phyloP scores from a whole-genome alignment of 2,888 invertebrate genomes.

The Chorisops tibialis region DNA sequence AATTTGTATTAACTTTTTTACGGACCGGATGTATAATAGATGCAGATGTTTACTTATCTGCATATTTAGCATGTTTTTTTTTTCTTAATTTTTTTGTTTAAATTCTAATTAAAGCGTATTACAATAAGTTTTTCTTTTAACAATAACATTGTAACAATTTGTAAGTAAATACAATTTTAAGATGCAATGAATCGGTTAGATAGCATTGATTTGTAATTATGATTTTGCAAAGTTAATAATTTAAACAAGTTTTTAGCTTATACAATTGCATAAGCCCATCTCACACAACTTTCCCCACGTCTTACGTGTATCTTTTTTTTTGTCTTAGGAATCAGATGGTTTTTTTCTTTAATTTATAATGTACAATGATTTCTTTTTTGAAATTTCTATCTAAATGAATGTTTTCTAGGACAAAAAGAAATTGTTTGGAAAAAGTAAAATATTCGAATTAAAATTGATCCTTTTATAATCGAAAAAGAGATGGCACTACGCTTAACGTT shows the following conservation, averaged over 20 bases:
- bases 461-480: slow-evolving; percentile 11
- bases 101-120: slow-evolving; percentile 23
- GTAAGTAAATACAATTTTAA: background rate
- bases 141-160: background rate
- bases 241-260: too few relatives aligned
- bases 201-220: background rate
- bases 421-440: background rate
- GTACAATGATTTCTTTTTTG: background rate
- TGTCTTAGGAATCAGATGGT: too few relatives aligned
- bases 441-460: too few relatives aligned
- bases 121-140: background rate
- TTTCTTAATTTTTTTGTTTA: slow-evolving; percentile 9
- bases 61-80: background rate
- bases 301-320: too few relatives aligned
- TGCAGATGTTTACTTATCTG: background rate
- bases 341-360: too few relatives aligned
- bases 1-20: slow-evolving; percentile 11
- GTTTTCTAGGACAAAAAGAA: background rate
- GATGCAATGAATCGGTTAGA: too few relatives aligned
- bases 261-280: too few relatives aligned
- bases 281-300: too few relatives aligned
- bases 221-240: background rate
- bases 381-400: background rate
- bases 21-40: background rate
- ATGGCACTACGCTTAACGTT: slow-evolving; percentile 24